These are phyloP conservation scores for Plagodis pulveraria DNA, from an alignment of 2,888 invertebrate species.

Conservation along the genomic window DNA sequence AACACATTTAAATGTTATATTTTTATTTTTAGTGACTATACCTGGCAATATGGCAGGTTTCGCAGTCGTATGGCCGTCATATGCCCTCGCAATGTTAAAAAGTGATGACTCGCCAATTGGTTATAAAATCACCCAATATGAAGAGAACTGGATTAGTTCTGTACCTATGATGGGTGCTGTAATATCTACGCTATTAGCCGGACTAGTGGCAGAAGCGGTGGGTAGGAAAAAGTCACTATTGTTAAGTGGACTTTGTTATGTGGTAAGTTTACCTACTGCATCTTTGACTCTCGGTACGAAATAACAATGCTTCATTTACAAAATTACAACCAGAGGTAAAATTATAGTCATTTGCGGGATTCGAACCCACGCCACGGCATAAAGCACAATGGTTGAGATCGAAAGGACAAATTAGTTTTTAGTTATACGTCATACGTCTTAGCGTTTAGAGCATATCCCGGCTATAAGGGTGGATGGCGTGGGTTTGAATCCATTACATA, in stretches of 20 bases:
- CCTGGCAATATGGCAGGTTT: constrained; percentile 35
- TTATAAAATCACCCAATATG: constrained; percentile 35
- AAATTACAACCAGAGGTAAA: too few relatives aligned
- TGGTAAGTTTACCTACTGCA: constrained; percentile 40
- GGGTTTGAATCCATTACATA: too few relatives aligned
- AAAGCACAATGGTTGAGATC: too few relatives aligned
- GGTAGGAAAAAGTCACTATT: constrained; percentile 50
- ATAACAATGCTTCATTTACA: too few relatives aligned
- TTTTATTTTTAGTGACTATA: constrained; percentile 42
- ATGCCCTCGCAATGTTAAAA: constrained; percentile 41
- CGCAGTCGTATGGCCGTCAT: constrained; percentile 48
- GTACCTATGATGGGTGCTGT: constrained; percentile 48
- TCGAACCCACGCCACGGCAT: too few relatives aligned
- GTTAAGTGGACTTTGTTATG: constrained; percentile 37
- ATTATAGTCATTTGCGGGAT: too few relatives aligned
- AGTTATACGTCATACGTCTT: too few relatives aligned
- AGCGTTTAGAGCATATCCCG: too few relatives aligned
- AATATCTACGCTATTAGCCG: constrained; percentile 32
- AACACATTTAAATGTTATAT: too few relatives aligned
- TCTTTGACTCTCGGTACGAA: too few relatives aligned
- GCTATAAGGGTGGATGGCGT: too few relatives aligned
- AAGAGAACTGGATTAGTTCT: constrained; percentile 47
- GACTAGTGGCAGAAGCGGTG: constrained; percentile 43
- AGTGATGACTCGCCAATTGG: constrained; percentile 46
- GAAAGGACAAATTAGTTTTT: too few relatives aligned